These are phyloP conservation scores for Puntigrus tetrazona DNA, from an alignment of 2,113 vertebrate genomes.

Conservation along the genomic window DNA sequence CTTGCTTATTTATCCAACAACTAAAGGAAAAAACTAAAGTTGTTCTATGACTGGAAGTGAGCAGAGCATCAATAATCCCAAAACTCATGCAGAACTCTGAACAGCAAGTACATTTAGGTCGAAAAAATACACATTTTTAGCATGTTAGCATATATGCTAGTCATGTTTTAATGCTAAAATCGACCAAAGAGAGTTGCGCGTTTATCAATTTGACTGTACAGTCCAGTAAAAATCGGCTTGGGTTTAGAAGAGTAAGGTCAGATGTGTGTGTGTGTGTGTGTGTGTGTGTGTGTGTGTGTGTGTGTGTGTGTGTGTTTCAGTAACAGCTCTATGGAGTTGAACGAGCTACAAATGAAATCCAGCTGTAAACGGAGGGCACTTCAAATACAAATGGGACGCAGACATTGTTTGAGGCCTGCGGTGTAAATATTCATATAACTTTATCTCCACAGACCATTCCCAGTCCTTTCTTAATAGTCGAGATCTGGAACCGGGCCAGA, in stretches of 20 bases:
- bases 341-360: conserved; percentile 43
- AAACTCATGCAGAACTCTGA: neutral
- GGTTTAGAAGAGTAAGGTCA: neutral
- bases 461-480: neutral
- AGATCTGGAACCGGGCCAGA: conserved; percentile 29
- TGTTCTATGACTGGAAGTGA: neutral
- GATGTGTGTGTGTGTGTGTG: neutral
- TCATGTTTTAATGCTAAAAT: neutral
- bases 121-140: neutral
- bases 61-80: neutral
- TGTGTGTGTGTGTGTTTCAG: neutral
- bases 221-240: neutral
- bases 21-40: neutral
- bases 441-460: conserved; percentile 39
- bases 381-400: conserved; percentile 43
- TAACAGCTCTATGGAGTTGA: neutral
- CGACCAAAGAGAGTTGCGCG: neutral
- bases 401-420: conserved; percentile 41
- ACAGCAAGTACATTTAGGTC: neutral
- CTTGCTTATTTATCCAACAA: neutral
- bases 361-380: conserved; percentile 43
- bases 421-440: conserved; percentile 52
- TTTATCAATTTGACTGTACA: neutral
- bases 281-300: no score
- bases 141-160: neutral